Conservation (phyloP, 2,888 invertebrate genomes). For the Noctua comes region DNA sequence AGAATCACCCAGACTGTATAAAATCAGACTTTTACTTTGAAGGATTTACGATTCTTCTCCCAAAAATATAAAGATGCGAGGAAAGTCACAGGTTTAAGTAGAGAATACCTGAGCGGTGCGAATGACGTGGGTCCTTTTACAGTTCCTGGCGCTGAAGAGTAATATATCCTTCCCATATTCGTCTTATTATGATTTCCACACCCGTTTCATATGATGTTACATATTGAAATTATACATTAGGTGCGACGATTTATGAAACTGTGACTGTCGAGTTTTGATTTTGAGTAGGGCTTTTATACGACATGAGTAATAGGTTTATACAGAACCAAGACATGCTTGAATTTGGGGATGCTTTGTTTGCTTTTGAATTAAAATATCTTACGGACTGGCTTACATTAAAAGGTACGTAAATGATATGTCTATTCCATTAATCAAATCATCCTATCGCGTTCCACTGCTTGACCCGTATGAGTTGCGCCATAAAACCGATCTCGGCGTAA, state of each 20-base stretch:
- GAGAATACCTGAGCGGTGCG: constrained; percentile 50
- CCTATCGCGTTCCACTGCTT: no score
- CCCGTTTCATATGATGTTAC: constrained; percentile 58
- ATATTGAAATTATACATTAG: constrained; percentile 60
- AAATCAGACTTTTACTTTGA: constrained; percentile 45
- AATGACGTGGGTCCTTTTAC: constrained; percentile 70
- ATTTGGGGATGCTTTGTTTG: constrained; percentile 33
- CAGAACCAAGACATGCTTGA: constrained; percentile 13
- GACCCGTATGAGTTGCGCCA: background rate
- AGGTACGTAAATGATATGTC: background rate
- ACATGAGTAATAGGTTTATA: constrained; percentile 48
- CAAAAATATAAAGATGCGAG: constrained; percentile 38
- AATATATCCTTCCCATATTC: constrained; percentile 64
- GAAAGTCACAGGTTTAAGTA: constrained; percentile 30
- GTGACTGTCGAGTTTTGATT: constrained; percentile 54
- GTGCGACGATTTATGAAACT: constrained; percentile 57
- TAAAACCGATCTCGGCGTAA: background rate
- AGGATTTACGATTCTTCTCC: constrained; percentile 43
- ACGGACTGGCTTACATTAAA: background rate
- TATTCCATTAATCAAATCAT: background rate
- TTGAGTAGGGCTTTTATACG: constrained; percentile 49
- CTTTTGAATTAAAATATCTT: constrained; percentile 16
- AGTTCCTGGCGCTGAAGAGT: constrained; percentile 50
- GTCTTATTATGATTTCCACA: constrained; percentile 66
- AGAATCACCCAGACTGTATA: constrained; percentile 26